Evolutionary conservation across 2,113 vertebrate species (phyloP), one percentile per base, ranked within the genome.

Genomic region (Chauna torquata): DNA sequence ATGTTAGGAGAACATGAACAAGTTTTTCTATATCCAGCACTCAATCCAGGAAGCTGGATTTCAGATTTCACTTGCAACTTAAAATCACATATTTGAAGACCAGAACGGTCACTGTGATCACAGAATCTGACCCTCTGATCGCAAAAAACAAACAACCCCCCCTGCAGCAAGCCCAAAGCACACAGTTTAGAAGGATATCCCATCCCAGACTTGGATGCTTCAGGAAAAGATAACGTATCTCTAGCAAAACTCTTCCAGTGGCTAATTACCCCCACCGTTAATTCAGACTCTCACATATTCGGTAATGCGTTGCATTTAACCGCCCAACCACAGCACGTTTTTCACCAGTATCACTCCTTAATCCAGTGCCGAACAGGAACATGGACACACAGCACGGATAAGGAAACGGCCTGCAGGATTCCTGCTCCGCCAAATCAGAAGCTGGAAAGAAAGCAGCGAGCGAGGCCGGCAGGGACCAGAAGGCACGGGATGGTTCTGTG

Each of bases 321-420:
- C 19, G 49, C 40, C 8, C 1, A 28, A 17, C 16, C 65, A 49
- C 24, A 13, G 38, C 0, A 0, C 13, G 1, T 9, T 0, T 23
- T 30, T 40, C 78, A 49, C 20, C 28, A 1, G 66, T 40, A 77
- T 5, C 64, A 36, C 3, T 4, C 13, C 20, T 14, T 27, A 8
- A 30, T 38, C 55, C 22, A 1, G n/a, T 1, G 47, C 40, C 40
- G 3, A 12, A 36, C 74, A 68, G 70, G 52, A 17, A 70, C 25
- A 8, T 0, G 2, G 17, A 57, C 59, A 50, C 0, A 10, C 30
- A 36, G 62, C 57, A 49, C 32, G 8, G 38, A 23, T 2, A 32
- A 40, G 23, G 59, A 62, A 68, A 79, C 13, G 32, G 50, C 20
- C 55, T 15, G 20, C 5, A 52, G 71, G 42, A 70, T 61, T 91